A percentile compares a stretch with the other conserved stretches of the same genome.
Conservation (phyloP, 2,797 vertebrate species). For the Liparis tanakae region DNA sequence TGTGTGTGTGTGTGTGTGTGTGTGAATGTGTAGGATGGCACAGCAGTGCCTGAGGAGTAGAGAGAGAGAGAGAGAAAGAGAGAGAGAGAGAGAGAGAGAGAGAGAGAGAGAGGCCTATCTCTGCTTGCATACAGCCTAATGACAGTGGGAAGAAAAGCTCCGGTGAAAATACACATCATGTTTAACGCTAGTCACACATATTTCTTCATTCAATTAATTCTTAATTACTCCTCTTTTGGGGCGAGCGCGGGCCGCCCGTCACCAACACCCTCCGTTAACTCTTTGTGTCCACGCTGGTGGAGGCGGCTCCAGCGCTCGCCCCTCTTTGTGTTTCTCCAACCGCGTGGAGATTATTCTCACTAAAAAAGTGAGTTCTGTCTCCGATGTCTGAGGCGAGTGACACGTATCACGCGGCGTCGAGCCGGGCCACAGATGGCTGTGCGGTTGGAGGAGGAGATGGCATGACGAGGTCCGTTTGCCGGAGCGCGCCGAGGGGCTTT, state of each 20-base stretch:
- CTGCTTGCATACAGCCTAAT: slow-evolving; percentile 44
- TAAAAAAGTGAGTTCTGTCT: slow-evolving; percentile 24
- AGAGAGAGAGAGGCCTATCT: slow-evolving; percentile 30
- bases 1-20: slow-evolving; percentile 55
- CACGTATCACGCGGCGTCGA: slow-evolving; percentile 58
- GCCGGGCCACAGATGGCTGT: slow-evolving; percentile 75
- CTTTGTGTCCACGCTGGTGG: slow-evolving; percentile 30
- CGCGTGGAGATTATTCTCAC: not conserved
- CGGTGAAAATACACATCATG: slow-evolving; percentile 18
- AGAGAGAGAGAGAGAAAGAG: slow-evolving; percentile 55
- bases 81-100: slow-evolving; percentile 49
- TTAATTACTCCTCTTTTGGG: not conserved
- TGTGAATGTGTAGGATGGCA: slow-evolving; percentile 69
- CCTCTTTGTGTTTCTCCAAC: slow-evolving; percentile 5
- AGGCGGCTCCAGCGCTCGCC: slow-evolving; percentile 11
- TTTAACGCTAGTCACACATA: slow-evolving; percentile 4
- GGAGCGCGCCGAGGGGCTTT: slow-evolving; percentile 70
- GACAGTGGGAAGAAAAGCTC: slow-evolving; percentile 11
- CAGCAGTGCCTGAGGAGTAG: slow-evolving; percentile 61
- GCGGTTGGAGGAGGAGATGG: slow-evolving; percentile 74
- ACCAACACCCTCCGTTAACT: slow-evolving; percentile 9
- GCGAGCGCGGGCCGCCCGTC: slow-evolving; percentile 6
- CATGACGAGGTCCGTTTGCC: slow-evolving; percentile 71
- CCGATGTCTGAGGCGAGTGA: slow-evolving; percentile 48
- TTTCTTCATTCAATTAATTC: slow-evolving; percentile 1